Evolutionary conservation across 2,797 vertebrate genomes (phyloP).

Genomic region (Danio tinwini): DNA sequence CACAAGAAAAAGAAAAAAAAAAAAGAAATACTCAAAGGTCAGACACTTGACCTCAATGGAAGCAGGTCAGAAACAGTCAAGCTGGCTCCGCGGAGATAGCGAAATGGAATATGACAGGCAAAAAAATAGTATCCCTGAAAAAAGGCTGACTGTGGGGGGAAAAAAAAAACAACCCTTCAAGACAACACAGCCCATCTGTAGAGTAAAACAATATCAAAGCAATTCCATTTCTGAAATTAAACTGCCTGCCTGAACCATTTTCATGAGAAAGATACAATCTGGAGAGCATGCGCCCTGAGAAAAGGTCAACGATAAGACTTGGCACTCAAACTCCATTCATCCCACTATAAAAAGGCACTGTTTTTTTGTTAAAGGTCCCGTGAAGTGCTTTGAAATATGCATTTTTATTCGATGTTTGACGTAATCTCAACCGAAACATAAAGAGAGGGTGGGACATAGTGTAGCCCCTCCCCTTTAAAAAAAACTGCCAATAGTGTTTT

Average conservation of each 20-base stretch:
- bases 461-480: too few species aligned
- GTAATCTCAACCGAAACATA: too few species aligned
- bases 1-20: background rate
- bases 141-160: constrained; percentile 53
- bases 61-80: constrained; percentile 53
- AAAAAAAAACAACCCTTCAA: constrained; percentile 59
- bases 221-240: constrained; percentile 77
- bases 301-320: constrained; percentile 76
- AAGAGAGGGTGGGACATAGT: too few species aligned
- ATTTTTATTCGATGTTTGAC: too few species aligned
- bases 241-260: constrained; percentile 72
- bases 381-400: too few species aligned
- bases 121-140: constrained; percentile 59
- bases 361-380: too few species aligned
- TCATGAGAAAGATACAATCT: constrained; percentile 75
- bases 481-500: too few species aligned
- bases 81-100: constrained; percentile 48
- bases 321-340: constrained; percentile 59
- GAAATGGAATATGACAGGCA: constrained; percentile 66
- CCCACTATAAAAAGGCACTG: constrained; percentile 26
- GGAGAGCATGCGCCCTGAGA: constrained; percentile 62
- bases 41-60: constrained; percentile 61
- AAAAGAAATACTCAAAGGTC: constrained; percentile 41
- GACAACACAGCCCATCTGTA: constrained; percentile 65
- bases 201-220: constrained; percentile 76